Evolutionary conservation across 2,888 invertebrate genomes (phyloP).

Genomic region (Blera fallax): DNA sequence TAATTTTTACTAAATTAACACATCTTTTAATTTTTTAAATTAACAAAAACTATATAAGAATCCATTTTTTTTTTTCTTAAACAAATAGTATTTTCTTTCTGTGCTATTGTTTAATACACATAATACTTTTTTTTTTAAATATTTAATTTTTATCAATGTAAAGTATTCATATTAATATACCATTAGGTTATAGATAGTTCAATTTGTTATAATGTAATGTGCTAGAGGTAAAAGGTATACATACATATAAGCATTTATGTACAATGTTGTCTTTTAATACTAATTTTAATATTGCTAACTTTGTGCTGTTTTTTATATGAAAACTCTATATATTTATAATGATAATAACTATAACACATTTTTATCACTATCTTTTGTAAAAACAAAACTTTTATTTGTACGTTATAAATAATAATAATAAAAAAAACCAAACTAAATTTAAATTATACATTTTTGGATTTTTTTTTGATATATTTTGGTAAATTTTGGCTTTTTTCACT

Average conservation of each 20-base stretch:
- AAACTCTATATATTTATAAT: constrained; percentile 64
- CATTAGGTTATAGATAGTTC: constrained; percentile 61
- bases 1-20: constrained; percentile 34
- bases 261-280: constrained; percentile 65
- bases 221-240: constrained; percentile 61
- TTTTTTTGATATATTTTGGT: neutral
- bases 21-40: constrained; percentile 18
- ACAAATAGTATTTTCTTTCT: constrained; percentile 65
- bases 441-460: neutral
- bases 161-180: constrained; percentile 41
- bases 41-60: constrained; percentile 13
- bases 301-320: constrained; percentile 62
- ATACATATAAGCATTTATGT: constrained; percentile 61
- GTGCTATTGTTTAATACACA: constrained; percentile 57
- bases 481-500: neutral
- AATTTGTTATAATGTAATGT: constrained; percentile 55
- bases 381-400: constrained; percentile 54
- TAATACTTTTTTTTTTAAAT: neutral
- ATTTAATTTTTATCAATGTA: constrained; percentile 51
- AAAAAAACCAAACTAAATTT: neutral
- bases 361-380: constrained; percentile 64
- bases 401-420: constrained; percentile 49
- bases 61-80: constrained; percentile 18
- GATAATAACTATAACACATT: constrained; percentile 43
- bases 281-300: constrained; percentile 57